Base-by-base conservation (phyloP, 30 jellyfish, hydroid and myxozoan species). In the Rhopilema esculentum region DNA sequence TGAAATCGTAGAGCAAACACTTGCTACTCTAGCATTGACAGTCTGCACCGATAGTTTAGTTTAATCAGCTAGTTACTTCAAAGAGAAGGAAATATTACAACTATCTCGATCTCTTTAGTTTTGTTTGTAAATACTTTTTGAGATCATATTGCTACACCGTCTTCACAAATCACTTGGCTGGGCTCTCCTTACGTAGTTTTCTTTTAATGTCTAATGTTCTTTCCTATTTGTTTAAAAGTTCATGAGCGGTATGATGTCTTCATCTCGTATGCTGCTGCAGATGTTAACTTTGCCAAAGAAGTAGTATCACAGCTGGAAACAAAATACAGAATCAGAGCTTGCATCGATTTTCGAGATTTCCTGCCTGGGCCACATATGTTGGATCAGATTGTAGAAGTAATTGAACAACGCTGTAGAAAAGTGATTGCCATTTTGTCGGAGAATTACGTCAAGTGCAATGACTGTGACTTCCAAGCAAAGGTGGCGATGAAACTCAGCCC, bases 381-480 rank as follows among this genome's bases (percentile, higher is more conserved):
- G 70, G 96, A 79, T n/a, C 97, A 89, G 73, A 51, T 93, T 8
- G 89, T 51, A 8, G 93, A 89, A 31, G 96, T 80, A 4, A 93
- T 93, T 24, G 97, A 93, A 63, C 71, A 79, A 1, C 79, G 89
- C 50, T 93, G 98, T 77, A 70, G 79, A 20, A 93, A 93, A 79
- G 98, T 93, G 24, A 83, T 93, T 30, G 98, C 87, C 4, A 82
- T 93, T 82, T 79, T 93, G 20, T 83, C 98, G 4, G 85, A 77
- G 20, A 79, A 79, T 67, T 93, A 67, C 66, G 71, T 49, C 64
- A 66, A 89, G 23, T 89, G 94, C 71, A 96, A 93, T 26, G 66
- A 64, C 20, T 88, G 98, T 82, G 97, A 93, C 27, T 77, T 26
- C 53, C 98, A 93, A 77, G 96, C 97, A 9, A 82, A 93, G 84